phyloP scores from a whole-genome alignment of 1,140 invertebrate genomes.

The Helicorthomorpha holstii region DNA sequence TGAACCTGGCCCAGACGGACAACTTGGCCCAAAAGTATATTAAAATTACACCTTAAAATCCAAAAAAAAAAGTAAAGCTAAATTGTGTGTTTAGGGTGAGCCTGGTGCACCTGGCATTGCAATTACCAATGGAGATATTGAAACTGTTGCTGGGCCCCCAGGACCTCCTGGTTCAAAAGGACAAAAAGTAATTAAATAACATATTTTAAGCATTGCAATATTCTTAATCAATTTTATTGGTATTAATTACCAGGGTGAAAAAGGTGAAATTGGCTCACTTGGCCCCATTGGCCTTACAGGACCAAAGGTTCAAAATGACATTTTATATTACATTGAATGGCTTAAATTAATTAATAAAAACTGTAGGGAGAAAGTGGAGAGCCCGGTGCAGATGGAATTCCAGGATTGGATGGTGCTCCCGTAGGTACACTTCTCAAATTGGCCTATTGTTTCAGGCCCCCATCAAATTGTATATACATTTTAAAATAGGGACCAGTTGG shows the following conservation, averaged over 20 bases:
- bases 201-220: background rate
- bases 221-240: too few relatives aligned
- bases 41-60: too few relatives aligned
- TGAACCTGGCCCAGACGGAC: too few relatives aligned
- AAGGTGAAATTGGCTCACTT: conserved; percentile 7
- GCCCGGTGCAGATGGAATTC: conserved; percentile 1
- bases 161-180: conserved; percentile 25
- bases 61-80: background rate
- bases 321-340: background rate
- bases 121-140: too few relatives aligned
- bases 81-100: conserved; percentile 15
- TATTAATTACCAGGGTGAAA: conserved; percentile 5
- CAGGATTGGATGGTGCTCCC: background rate
- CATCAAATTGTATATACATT: background rate
- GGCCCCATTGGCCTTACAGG: background rate
- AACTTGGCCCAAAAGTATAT: too few relatives aligned
- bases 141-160: conserved; percentile 26
- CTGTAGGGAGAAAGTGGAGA: conserved; percentile 11
- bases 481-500: conserved; percentile 3
- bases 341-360: background rate
- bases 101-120: conserved; percentile 19
- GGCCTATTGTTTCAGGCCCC: too few relatives aligned
- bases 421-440: background rate
- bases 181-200: conserved; percentile 2
- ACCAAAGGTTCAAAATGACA: background rate